A percentile compares a stretch with the other conserved stretches of the same genome.
phyloP scores from a whole-genome alignment of 2,797 vertebrate species.

The Anableps anableps region DNA sequence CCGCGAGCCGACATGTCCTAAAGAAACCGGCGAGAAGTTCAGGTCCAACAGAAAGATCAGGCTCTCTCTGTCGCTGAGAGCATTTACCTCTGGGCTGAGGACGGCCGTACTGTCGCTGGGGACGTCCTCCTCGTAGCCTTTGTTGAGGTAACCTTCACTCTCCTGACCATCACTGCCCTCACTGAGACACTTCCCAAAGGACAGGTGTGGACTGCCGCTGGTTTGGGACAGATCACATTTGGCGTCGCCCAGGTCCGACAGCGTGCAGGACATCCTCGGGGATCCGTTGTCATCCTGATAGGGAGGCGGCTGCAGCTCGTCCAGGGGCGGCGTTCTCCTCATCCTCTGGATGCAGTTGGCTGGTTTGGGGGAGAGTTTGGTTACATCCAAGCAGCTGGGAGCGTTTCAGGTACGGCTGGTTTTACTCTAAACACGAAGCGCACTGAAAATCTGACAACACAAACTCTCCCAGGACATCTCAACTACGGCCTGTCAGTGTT shows the following conservation, averaged over 20 bases:
- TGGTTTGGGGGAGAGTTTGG: conserved; percentile 23
- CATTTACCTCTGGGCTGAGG: conserved; percentile 92
- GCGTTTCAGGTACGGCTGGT: not conserved
- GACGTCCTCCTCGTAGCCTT: conserved; percentile 95
- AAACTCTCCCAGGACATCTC: not conserved
- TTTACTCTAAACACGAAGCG: not conserved
- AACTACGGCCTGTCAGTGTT: no score
- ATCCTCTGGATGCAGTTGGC: conserved; percentile 97
- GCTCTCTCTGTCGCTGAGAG: not conserved
- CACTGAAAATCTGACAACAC: not conserved
- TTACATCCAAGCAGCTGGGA: not conserved
- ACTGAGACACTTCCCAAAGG: conserved; percentile 91
- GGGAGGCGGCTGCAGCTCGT: conserved; percentile 95
- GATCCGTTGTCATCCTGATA: conserved; percentile 97
- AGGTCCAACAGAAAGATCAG: not conserved
- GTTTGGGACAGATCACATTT: conserved; percentile 92
- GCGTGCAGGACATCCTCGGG: conserved; percentile 92
- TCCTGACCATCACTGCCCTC: conserved; percentile 89
- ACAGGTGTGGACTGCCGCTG: conserved; percentile 92
- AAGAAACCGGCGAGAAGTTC: conserved; percentile 21
- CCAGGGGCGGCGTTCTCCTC: conserved; percentile 93
- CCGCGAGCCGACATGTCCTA: conserved; percentile 93
- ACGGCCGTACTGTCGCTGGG: conserved; percentile 96
- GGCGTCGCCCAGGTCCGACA: conserved; percentile 91
- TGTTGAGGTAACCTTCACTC: conserved; percentile 92